Base-by-base conservation (phyloP, 1,140 invertebrate species). In the Condylostylus longicornis region DNA sequence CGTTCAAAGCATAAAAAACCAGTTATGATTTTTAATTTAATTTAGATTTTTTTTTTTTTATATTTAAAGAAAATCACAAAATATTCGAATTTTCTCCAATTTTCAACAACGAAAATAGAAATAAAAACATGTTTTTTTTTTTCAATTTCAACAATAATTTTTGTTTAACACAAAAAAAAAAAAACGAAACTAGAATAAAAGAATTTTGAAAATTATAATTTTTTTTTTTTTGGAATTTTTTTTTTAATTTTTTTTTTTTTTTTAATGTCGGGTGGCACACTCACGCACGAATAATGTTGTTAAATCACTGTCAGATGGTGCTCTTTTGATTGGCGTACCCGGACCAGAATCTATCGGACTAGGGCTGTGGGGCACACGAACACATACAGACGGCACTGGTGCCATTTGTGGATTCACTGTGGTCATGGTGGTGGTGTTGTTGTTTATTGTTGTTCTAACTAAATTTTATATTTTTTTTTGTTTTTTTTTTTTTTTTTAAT, bases 281-380 rank as follows among this genome's bases (percentile, higher is more conserved):
- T 61, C 58, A 61, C 58, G 58, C 57, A 61, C 58, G 51, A 57
- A 58, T 52, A 61, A 53, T 57, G 58, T 58, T 58, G 57, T 51
- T 51, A 54, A 53, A 44, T 61, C 52, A 55, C 50, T 51, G 44
- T 45, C 43, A 29, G 27, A 32, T 29, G 22, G 31, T 34, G 44
- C 48, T 41, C 50, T 44, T 45, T 51, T 42, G 20, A 47, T 31
- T 37, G 47, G 50, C 32, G 46, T 52, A 40, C 44, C 45, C 22
- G 41, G 45, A 34, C 46, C 50, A 42, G 47, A 52, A 32, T 59
- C 54, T 37, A n/a, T n/a, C n/a, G 52, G 47, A 45, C 47, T 58
- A 38, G 57, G 57, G 50, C 52, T 58, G 45, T 60, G 58, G 40
- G 58, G 58, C 47, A 61, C 58, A 57, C 57, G 57, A 41, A 61